Percentiles rank a stretch among this genome's conserved stretches.
Conservation (phyloP, 92 coral and sea anemone genomes). For the Phenganax marumi region DNA sequence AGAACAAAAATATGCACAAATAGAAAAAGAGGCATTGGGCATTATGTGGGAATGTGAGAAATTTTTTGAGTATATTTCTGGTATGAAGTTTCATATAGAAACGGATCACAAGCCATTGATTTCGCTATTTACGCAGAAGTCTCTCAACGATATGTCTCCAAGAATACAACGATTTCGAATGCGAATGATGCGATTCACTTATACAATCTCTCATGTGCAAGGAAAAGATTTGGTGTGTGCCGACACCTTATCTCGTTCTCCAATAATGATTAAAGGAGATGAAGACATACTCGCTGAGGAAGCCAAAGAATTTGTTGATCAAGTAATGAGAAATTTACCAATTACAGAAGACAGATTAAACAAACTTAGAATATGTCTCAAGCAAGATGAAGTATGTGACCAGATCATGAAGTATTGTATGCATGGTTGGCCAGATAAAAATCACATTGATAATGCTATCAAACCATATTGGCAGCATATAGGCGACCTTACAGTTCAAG, state of each 20-base stretch:
- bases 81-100: neutral
- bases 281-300: constrained; percentile 8
- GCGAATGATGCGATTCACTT: constrained; percentile 50
- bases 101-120: constrained; percentile 4
- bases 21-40: neutral
- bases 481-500: no score
- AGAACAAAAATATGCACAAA: neutral
- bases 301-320: constrained; percentile 10
- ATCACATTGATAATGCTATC: no score
- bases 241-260: constrained; percentile 56
- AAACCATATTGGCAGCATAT: no score
- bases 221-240: constrained; percentile 55
- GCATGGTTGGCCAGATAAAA: constrained; percentile 5
- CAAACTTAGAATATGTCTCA: neutral
- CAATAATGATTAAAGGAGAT: neutral
- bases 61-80: neutral
- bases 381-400: constrained; percentile 8
- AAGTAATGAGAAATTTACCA: neutral
- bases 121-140: neutral
- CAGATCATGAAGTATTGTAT: constrained; percentile 1
- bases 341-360: constrained; percentile 9
- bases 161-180: constrained; percentile 51
- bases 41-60: neutral
- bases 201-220: constrained; percentile 53
- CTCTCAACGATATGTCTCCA: constrained; percentile 35